These are phyloP conservation scores for Micrasema minimum DNA, from an alignment of 1,140 invertebrate species.

Conservation along the genomic window DNA sequence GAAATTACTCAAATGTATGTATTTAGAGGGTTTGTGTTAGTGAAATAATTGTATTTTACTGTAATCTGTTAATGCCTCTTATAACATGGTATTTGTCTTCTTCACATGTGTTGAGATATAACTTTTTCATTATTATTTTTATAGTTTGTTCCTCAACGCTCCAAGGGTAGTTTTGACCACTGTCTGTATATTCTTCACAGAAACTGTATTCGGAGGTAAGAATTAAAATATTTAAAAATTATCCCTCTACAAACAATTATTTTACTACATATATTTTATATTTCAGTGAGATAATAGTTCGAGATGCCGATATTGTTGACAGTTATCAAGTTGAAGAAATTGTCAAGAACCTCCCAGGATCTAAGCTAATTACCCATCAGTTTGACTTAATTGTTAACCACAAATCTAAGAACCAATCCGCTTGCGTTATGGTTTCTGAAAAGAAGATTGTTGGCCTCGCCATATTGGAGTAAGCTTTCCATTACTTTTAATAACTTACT, in stretches of 20 bases:
- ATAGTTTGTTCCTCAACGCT: conserved; percentile 66
- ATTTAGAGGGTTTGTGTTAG: too few relatives aligned
- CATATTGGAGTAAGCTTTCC: conserved; percentile 16
- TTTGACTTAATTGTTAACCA: conserved; percentile 1
- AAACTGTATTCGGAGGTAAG: conserved; percentile 59
- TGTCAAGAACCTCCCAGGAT: neutral
- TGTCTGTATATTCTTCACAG: conserved; percentile 71
- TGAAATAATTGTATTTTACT: too few relatives aligned
- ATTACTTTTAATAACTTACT: too few relatives aligned
- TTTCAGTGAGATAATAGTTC: conserved; percentile 22
- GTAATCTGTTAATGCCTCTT: too few relatives aligned
- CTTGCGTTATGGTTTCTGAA: conserved; percentile 19
- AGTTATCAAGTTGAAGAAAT: neutral
- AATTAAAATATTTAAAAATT: too few relatives aligned
- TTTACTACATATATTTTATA: too few relatives aligned
- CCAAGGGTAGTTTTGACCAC: conserved; percentile 65
- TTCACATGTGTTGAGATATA: too few relatives aligned
- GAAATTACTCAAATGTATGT: too few relatives aligned
- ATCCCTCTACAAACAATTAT: too few relatives aligned
- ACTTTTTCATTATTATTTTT: too few relatives aligned
- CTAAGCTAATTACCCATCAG: neutral
- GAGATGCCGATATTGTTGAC: conserved; percentile 20
- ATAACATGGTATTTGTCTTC: too few relatives aligned
- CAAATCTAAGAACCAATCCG: neutral
- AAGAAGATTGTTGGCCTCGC: neutral